Percentiles rank a stretch among this genome's conserved stretches.
Conservation (phyloP, 2,113 vertebrate species). For the Columbina picui region DNA sequence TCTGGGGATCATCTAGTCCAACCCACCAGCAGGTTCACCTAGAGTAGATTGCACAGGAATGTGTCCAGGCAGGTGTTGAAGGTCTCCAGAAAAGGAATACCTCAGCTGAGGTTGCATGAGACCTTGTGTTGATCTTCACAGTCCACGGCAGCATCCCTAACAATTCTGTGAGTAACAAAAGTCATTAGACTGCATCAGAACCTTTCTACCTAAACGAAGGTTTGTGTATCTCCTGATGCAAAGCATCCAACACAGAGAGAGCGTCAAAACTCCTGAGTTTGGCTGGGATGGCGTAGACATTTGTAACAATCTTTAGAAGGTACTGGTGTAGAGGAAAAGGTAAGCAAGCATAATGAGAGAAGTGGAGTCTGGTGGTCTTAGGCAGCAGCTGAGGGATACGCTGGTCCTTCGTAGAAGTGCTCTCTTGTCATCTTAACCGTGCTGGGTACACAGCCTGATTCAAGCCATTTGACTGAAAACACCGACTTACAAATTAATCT, state of each 20-base stretch:
- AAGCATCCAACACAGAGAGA: fast-evolving
- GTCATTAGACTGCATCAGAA: not conserved
- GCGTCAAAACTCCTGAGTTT: not conserved
- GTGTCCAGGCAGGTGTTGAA: no score
- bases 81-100: no score
- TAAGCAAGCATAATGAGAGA: not conserved
- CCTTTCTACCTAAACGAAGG: not conserved
- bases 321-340: not conserved
- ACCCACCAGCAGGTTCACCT: no score
- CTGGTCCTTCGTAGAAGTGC: not conserved
- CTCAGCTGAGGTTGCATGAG: not conserved
- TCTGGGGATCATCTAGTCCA: no score
- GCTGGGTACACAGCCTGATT: not conserved
- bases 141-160: not conserved
- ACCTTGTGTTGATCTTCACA: not conserved
- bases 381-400: not conserved
- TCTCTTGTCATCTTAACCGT: not conserved
- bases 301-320: not conserved
- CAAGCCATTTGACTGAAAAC: not conserved
- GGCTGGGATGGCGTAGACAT: not conserved
- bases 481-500: not conserved
- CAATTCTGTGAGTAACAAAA: not conserved
- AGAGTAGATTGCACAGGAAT: no score
- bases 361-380: not conserved
- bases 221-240: not conserved